Evolutionary conservation across 2,888 invertebrate genomes (phyloP).

Genomic region (Drosophila anomelani): DNA sequence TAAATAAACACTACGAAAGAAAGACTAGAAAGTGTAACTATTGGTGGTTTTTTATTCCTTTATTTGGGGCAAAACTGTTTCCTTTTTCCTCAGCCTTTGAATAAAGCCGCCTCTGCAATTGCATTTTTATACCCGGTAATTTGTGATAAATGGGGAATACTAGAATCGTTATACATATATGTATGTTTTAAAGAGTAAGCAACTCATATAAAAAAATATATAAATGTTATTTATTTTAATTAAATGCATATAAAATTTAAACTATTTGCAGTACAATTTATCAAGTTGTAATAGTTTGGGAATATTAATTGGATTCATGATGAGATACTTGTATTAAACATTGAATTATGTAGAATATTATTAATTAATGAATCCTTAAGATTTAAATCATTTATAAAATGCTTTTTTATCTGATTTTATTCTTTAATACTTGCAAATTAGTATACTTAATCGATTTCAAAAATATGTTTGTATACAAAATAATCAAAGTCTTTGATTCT

Average conservation of each 20-base stretch:
- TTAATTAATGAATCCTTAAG: neutral
- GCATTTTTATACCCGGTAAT: constrained; percentile 34
- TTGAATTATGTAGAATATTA: neutral
- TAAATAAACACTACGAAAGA: constrained; percentile 70
- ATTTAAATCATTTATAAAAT: neutral
- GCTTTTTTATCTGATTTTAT: too few species aligned
- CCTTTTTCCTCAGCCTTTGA: constrained; percentile 49
- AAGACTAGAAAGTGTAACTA: constrained; percentile 23
- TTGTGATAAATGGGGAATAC: neutral
- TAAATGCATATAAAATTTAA: too few species aligned
- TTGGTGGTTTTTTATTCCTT: constrained; percentile 30
- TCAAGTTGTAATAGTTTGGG: neutral
- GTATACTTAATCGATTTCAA: neutral
- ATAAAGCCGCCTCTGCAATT: constrained; percentile 46
- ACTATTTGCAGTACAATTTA: neutral
- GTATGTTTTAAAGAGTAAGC: neutral
- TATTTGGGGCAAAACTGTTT: constrained; percentile 21
- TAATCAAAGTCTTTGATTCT: neutral
- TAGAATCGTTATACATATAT: neutral
- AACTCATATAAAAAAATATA: neutral
- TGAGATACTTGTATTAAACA: neutral
- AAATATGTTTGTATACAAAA: neutral
- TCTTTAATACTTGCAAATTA: too few species aligned
- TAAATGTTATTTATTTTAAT: neutral
- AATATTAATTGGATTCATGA: neutral